Base-by-base conservation (phyloP, 2,797 vertebrate genomes). In the Taeniopygia guttata region DNA sequence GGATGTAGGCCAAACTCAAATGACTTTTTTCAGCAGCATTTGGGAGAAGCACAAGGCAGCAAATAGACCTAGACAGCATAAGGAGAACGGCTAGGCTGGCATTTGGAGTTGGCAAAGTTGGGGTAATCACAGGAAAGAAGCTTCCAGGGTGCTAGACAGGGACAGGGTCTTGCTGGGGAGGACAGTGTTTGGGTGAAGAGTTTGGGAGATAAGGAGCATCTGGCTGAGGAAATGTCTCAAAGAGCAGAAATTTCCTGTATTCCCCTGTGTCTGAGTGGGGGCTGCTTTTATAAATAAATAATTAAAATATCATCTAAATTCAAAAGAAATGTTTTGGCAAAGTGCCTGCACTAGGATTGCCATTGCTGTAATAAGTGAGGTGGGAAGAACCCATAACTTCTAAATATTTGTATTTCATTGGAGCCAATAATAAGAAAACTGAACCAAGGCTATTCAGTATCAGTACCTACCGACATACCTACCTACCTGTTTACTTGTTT, bases 91-190 rank as follows among this genome's bases (percentile, higher is more conserved):
- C 29, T 54, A 76, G 32, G 20, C 32, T 16, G 59, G 42, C 1
- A 4, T 54, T 40, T 73, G 26, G 4, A 46, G 16, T 43, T 67
- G 32, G n/a, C 27, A 51, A 13, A 73, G 27, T 18, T 38, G 56
- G 23, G 10, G 14, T 69, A 29, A 73, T 59, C 2, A 5, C 48
- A 59, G 59, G 22, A 49, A 79, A 49, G n/a, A 64, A 68, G 38
- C 29, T 43, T 34, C 60, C 34, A 36, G 68, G 11, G 17, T 76
- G 74, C 64, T 55, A 30, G 21, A 42, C 55, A 68, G 36, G 25
- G 38, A 34, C 29, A 30, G n/a, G 21, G 14, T 36, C 45, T 67
- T 0, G 0, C 9, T 25, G 68, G 18, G 22, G n/a, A 67, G 72
- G 40, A 30, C 10, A 36, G 21, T 42, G 18, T 21, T 60, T 60